phyloP scores from a whole-genome alignment of 2,888 invertebrate genomes.

The Microchrysa polita region DNA sequence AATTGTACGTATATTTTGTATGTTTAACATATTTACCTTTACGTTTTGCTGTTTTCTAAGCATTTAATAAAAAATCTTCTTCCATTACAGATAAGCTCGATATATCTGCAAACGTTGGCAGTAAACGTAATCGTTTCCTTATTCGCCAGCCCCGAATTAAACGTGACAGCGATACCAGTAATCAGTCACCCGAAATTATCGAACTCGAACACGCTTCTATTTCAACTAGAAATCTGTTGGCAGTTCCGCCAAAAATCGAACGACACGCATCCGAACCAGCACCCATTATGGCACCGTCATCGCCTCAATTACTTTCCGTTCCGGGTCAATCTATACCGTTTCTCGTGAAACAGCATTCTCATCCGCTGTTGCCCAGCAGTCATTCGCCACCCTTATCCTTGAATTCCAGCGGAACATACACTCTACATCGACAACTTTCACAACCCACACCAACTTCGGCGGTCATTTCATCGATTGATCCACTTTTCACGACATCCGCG shows the following conservation, averaged over 20 bases:
- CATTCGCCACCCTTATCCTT: slow-evolving; percentile 62
- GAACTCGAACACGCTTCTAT: slow-evolving; percentile 56
- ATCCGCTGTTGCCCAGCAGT: slow-evolving; percentile 71
- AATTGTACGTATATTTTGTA: too few species aligned
- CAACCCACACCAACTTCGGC: slow-evolving; percentile 61
- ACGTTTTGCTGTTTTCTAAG: too few species aligned
- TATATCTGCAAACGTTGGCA: slow-evolving; percentile 49
- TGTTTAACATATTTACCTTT: too few species aligned
- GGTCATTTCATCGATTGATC: slow-evolving; percentile 55
- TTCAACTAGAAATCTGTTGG: slow-evolving; percentile 57
- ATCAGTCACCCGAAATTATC: slow-evolving; percentile 61
- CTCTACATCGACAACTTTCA: slow-evolving; percentile 67
- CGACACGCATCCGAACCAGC: slow-evolving; percentile 71
- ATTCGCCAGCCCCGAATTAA: slow-evolving; percentile 75
- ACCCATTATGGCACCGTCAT: slow-evolving; percentile 66
- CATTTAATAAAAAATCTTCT: too few species aligned
- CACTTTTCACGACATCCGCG: slow-evolving; percentile 43
- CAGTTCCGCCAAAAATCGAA: slow-evolving; percentile 68
- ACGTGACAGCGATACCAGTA: slow-evolving; percentile 69
- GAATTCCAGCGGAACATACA: slow-evolving; percentile 53
- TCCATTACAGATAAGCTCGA: slow-evolving; percentile 22
- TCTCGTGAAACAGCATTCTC: slow-evolving; percentile 74
- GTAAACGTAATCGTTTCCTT: slow-evolving; percentile 71
- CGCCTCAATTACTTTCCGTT: slow-evolving; percentile 69
- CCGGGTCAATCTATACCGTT: slow-evolving; percentile 66